A percentile compares a stretch with the other conserved stretches of the same genome.
Conservation (phyloP, 2,113 vertebrate species). For the Calidris pugnax region DNA sequence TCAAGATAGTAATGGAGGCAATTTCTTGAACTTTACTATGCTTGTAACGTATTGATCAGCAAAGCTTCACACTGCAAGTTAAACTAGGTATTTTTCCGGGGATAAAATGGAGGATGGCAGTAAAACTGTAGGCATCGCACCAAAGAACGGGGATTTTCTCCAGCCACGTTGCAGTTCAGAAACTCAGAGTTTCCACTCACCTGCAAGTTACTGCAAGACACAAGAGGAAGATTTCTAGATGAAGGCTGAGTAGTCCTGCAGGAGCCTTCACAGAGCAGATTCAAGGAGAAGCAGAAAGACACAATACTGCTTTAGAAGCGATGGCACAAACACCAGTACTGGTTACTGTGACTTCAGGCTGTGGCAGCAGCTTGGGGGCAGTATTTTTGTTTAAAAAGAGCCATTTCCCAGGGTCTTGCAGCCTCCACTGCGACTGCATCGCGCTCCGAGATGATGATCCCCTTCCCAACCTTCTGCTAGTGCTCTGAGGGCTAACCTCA, state of each 20-base stretch:
- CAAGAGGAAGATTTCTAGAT: neutral
- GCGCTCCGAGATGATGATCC: neutral
- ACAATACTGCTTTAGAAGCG: neutral
- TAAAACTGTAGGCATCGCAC: neutral
- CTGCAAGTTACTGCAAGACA: neutral
- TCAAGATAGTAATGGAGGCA: conserved; percentile 51
- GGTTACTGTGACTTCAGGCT: neutral
- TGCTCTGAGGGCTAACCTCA: neutral
- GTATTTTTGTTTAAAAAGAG: neutral
- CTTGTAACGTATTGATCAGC: conserved; percentile 51
- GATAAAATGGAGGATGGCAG: neutral
- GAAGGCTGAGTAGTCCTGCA: neutral
- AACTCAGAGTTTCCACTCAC: neutral
- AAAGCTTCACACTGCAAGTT: neutral
- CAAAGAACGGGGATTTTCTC: neutral
- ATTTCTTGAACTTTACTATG: conserved; percentile 57
- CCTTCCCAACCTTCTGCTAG: neutral
- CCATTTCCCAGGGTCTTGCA: neutral
- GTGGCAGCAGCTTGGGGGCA: neutral
- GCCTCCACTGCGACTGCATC: neutral
- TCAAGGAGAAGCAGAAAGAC: neutral
- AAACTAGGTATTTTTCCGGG: conserved; percentile 11
- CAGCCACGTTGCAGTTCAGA: neutral
- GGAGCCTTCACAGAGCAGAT: neutral
- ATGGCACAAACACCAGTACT: neutral